Conservation (phyloP, 64 coral and sea anemone genomes). For the Orbicella faveolata region DNA sequence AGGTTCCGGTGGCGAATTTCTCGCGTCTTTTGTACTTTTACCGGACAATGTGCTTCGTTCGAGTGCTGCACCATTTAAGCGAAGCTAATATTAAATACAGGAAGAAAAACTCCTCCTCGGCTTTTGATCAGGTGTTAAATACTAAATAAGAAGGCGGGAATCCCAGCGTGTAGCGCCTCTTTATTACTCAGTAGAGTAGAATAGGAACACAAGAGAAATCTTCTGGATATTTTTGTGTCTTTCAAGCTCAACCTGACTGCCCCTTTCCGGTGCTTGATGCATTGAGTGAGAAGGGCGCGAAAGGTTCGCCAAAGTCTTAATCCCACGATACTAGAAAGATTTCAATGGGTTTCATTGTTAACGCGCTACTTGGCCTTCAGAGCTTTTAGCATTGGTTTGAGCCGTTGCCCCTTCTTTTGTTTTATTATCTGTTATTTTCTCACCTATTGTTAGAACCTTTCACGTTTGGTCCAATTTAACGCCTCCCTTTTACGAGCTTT, state of each 20-base stretch:
- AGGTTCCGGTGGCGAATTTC: constrained; percentile 28
- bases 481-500: constrained; percentile 80
- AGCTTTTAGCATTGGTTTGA: constrained; percentile 53
- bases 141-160: constrained; percentile 12
- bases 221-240: neutral
- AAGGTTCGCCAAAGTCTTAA: neutral
- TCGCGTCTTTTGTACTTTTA: constrained; percentile 37
- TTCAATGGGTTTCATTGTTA: constrained; percentile 30
- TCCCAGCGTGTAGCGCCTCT: neutral
- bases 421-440: constrained; percentile 94
- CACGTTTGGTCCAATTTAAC: constrained; percentile 82
- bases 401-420: constrained; percentile 53
- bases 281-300: neutral
- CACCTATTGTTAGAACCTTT: constrained; percentile 82
- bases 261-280: constrained; percentile 21
- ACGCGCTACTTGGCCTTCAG: constrained; percentile 12
- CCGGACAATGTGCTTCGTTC: constrained; percentile 15
- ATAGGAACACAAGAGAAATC: neutral
- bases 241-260: neutral
- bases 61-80: constrained; percentile 9
- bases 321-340: constrained; percentile 38
- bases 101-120: neutral
- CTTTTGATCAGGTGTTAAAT: constrained; percentile 14
- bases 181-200: neutral
- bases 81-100: constrained; percentile 28